Conservation (phyloP, 1,140 invertebrate species). For the Popillia japonica region DNA sequence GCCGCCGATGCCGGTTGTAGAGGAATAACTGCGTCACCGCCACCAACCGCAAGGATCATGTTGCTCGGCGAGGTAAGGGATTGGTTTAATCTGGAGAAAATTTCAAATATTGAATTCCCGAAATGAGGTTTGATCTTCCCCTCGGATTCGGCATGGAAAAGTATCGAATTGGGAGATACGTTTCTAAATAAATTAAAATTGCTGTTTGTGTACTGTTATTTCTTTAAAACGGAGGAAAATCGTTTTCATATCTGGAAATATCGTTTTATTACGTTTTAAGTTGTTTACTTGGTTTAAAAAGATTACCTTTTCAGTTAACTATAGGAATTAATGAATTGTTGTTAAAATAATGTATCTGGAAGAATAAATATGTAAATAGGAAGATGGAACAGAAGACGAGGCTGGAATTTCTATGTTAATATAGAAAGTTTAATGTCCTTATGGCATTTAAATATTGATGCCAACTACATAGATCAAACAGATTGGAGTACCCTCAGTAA, state of each 20-base stretch:
- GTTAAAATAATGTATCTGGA: too few species aligned
- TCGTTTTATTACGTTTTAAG: background rate
- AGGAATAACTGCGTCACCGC: background rate
- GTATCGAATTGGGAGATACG: background rate
- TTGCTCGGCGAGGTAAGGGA: slow-evolving; percentile 21
- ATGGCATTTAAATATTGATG: too few species aligned
- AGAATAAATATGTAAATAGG: too few species aligned
- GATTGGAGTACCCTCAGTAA: too few species aligned
- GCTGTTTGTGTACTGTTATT: slow-evolving; percentile 2
- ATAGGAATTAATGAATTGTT: too few species aligned
- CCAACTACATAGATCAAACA: too few species aligned
- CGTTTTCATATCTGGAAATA: background rate
- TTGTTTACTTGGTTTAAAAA: background rate
- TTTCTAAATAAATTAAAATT: slow-evolving; percentile 30
- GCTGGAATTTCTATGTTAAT: too few species aligned
- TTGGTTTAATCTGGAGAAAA: slow-evolving; percentile 34
- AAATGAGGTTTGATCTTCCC: slow-evolving; percentile 18
- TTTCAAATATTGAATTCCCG: slow-evolving; percentile 20
- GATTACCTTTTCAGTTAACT: too few species aligned
- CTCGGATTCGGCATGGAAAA: background rate
- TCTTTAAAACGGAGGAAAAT: background rate
- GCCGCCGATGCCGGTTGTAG: background rate
- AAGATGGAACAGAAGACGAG: too few species aligned
- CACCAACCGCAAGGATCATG: background rate
- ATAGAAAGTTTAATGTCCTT: too few species aligned